Percentiles rank a stretch among this genome's conserved stretches.
Conservation (phyloP, 2,797 vertebrate genomes). For the Cossypha dichroa region DNA sequence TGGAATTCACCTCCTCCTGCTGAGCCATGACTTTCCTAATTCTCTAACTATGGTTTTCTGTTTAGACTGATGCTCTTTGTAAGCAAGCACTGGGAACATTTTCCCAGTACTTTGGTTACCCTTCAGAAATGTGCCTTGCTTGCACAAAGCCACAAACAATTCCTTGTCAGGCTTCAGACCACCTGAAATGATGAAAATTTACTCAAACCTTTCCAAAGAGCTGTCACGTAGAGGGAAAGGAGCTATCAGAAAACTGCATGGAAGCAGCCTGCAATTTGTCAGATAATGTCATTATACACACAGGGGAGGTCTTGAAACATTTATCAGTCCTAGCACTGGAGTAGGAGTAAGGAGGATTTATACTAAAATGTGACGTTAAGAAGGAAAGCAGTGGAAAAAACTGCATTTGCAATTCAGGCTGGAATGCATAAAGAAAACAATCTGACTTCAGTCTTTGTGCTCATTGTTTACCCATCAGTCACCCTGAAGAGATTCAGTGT, state of each 20-base stretch:
- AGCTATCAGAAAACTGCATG: background rate
- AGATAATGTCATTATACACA: constrained; percentile 36
- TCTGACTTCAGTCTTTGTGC: background rate
- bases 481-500: background rate
- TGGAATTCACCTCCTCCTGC: background rate
- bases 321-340: constrained; percentile 10
- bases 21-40: background rate
- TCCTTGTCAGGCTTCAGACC: background rate
- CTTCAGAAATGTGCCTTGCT: background rate
- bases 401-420: background rate
- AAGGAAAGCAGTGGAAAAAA: background rate
- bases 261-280: constrained; percentile 45
- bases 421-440: background rate
- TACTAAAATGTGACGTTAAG: background rate
- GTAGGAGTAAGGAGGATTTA: background rate
- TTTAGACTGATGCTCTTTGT: background rate
- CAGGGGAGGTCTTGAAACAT: constrained; percentile 28
- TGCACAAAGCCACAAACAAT: background rate
- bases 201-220: constrained; percentile 20
- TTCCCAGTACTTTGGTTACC: background rate
- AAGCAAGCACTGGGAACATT: background rate
- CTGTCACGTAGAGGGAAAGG: constrained; percentile 16
- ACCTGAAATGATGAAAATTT: constrained; percentile 8
- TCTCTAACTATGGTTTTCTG: background rate
- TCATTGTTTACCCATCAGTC: background rate